Conservation (phyloP, 2,113 vertebrate genomes). For the Cacatua alba region DNA sequence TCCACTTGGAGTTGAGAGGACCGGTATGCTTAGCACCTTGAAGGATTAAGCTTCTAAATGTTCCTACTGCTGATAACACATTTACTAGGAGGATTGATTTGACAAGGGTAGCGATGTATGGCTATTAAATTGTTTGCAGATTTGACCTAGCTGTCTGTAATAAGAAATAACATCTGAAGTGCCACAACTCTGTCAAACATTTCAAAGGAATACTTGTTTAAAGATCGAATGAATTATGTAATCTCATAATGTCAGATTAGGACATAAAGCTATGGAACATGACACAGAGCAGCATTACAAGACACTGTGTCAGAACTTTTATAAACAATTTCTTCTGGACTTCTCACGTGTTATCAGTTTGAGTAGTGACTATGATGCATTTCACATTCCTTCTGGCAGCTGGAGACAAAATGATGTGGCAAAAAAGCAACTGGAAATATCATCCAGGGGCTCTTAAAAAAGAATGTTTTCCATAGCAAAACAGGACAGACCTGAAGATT, state of each 20-base stretch:
- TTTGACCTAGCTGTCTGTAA: constrained; percentile 69
- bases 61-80: constrained; percentile 31
- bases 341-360: constrained; percentile 61
- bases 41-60: constrained; percentile 44
- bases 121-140: constrained; percentile 72
- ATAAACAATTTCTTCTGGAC: constrained; percentile 61
- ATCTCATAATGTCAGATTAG: constrained; percentile 67
- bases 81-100: constrained; percentile 45
- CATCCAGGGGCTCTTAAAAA: constrained; percentile 17
- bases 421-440: constrained; percentile 43
- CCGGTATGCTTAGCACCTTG: background rate
- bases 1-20: background rate
- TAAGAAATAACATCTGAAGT: constrained; percentile 66
- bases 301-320: constrained; percentile 58
- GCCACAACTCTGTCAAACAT: constrained; percentile 60
- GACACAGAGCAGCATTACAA: constrained; percentile 66
- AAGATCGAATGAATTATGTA: constrained; percentile 63
- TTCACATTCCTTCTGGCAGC: constrained; percentile 62
- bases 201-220: constrained; percentile 69
- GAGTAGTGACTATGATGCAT: constrained; percentile 47
- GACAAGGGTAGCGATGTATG: constrained; percentile 54
- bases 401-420: constrained; percentile 45
- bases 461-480: background rate
- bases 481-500: background rate
- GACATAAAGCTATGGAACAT: constrained; percentile 61